Evolutionary conservation across 2,113 vertebrate species (phyloP).

Genomic region (Scopus umbretta): DNA sequence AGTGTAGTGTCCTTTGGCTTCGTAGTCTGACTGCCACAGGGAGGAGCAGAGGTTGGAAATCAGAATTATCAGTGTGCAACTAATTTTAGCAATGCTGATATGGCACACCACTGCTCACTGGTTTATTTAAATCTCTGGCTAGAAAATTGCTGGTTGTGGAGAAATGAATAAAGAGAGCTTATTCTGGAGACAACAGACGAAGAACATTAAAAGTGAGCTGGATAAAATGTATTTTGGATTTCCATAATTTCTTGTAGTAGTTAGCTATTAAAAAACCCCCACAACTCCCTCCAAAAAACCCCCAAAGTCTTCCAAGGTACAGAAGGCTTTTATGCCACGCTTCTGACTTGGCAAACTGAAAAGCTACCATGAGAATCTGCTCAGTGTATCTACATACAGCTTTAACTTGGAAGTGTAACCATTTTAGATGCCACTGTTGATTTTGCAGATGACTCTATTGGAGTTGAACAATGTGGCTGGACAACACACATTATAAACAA

Average conservation of each 20-base stretch:
- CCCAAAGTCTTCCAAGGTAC: background rate
- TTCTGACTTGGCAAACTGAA: background rate
- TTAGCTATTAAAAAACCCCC: background rate
- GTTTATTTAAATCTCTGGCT: slow-evolving; percentile 13
- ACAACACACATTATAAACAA: background rate
- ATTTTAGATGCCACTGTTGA: background rate
- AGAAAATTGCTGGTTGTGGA: slow-evolving; percentile 1
- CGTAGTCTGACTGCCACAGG: background rate
- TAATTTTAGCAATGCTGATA: background rate
- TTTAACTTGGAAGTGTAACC: background rate
- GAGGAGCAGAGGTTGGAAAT: slow-evolving; percentile 10
- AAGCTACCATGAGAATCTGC: background rate
- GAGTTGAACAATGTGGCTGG: background rate
- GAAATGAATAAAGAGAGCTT: background rate
- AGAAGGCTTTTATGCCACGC: background rate
- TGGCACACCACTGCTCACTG: background rate
- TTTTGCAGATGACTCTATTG: background rate
- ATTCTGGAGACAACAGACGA: background rate
- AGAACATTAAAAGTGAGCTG: background rate
- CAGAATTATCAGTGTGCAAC: background rate
- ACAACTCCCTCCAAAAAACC: background rate
- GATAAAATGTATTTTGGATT: background rate
- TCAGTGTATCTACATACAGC: accelerated
- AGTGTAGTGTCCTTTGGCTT: background rate
- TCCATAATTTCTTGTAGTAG: background rate